phyloP scores from a whole-genome alignment of 2,888 invertebrate species.

The Drosophila buzzatii region DNA sequence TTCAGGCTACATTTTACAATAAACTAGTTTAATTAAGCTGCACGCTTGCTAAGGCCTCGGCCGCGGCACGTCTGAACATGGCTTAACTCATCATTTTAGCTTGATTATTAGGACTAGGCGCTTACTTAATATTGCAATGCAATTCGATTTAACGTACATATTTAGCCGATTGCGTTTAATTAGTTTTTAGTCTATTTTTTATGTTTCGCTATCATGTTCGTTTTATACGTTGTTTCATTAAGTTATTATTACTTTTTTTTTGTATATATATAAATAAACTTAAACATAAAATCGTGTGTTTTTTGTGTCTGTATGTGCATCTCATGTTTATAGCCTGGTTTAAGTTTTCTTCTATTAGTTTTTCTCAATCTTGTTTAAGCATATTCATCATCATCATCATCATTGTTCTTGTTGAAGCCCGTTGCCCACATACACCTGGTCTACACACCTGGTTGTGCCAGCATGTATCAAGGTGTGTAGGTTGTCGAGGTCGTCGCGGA shows the following conservation, averaged over 20 bases:
- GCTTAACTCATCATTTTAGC: slow-evolving; percentile 22
- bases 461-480: slow-evolving; percentile 54
- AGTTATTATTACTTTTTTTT: slow-evolving; percentile 25
- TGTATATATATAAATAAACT: slow-evolving; percentile 80
- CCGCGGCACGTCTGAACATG: slow-evolving; percentile 20
- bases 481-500: slow-evolving; percentile 54
- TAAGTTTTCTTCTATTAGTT: slow-evolving; percentile 7
- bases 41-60: neutral
- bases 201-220: slow-evolving; percentile 60
- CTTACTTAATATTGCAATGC: slow-evolving; percentile 60
- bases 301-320: slow-evolving; percentile 56
- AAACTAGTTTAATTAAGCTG: neutral
- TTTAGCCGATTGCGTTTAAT: slow-evolving; percentile 74
- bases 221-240: slow-evolving; percentile 46
- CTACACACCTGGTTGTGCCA: slow-evolving; percentile 53
- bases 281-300: slow-evolving; percentile 77
- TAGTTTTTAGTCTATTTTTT: slow-evolving; percentile 75
- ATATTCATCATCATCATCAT: slow-evolving; percentile 23
- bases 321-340: slow-evolving; percentile 44
- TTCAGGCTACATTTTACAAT: neutral
- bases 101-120: slow-evolving; percentile 50
- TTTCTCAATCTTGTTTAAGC: slow-evolving; percentile 3
- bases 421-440: slow-evolving; percentile 61
- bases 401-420: slow-evolving; percentile 14
- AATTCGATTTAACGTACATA: slow-evolving; percentile 62